Evolutionary conservation across 1,140 invertebrate genomes (phyloP).

Genomic region (Hestina assimilis): DNA sequence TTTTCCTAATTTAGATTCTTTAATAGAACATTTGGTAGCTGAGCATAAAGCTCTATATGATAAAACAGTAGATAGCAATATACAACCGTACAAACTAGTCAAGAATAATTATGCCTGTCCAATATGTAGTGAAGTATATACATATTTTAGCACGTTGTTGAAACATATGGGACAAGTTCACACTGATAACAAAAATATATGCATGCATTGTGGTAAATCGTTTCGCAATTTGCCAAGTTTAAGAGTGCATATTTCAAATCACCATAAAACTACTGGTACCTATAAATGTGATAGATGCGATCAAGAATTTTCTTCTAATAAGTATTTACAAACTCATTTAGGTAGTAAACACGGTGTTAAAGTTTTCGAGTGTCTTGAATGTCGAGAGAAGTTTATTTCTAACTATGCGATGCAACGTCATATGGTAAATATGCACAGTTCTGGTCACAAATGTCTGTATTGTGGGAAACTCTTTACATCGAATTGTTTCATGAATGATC

Average conservation of each 20-base stretch:
- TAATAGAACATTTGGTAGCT: constrained; percentile 56
- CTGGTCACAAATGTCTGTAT: constrained; percentile 55
- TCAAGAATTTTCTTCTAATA: constrained; percentile 53
- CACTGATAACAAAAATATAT: constrained; percentile 59
- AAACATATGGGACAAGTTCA: constrained; percentile 57
- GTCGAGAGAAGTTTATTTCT: constrained; percentile 52
- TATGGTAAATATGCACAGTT: constrained; percentile 55
- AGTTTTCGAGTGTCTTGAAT: constrained; percentile 58
- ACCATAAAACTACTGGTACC: constrained; percentile 40
- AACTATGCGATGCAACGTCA: constrained; percentile 64
- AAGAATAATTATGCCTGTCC: constrained; percentile 65
- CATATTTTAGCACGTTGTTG: constrained; percentile 54
- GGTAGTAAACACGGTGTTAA: constrained; percentile 54
- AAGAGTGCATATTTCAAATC: constrained; percentile 53
- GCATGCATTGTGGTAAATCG: constrained; percentile 58
- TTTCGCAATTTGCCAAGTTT: constrained; percentile 55
- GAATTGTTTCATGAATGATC: constrained; percentile 62
- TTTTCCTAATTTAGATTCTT: constrained; percentile 40
- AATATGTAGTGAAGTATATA: constrained; percentile 41
- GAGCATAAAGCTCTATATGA: constrained; percentile 60
- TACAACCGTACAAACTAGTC: constrained; percentile 52
- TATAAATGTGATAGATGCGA: constrained; percentile 54
- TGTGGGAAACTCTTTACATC: constrained; percentile 64
- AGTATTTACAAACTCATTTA: constrained; percentile 51
- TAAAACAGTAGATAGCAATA: constrained; percentile 43